Conservation (phyloP, 2,888 invertebrate species). For the Schizaphis graminum region DNA sequence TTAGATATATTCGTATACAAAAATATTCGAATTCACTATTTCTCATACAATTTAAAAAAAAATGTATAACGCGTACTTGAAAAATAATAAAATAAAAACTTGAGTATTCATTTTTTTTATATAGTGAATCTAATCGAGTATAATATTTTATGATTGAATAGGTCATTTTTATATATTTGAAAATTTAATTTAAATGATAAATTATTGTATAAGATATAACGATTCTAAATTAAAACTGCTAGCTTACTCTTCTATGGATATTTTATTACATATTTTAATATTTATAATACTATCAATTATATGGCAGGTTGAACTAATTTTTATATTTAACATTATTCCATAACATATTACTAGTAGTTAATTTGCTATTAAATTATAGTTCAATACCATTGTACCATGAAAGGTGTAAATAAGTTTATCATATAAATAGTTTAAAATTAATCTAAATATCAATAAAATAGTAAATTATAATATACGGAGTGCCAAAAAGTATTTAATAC, state of each 20-base stretch:
- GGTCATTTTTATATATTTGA: not conserved
- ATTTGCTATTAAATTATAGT: not conserved
- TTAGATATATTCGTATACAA: not conserved
- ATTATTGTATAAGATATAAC: not conserved
- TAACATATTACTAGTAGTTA: not conserved
- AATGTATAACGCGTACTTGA: not conserved
- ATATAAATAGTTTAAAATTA: not conserved
- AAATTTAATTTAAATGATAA: not conserved
- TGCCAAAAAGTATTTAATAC: not conserved
- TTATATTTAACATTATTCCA: not conserved
- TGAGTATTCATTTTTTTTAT: not conserved
- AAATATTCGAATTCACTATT: not conserved
- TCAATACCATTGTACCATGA: not conserved
- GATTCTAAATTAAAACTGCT: not conserved
- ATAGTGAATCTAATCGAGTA: not conserved
- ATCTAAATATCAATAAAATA: not conserved
- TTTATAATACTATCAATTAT: not conserved
- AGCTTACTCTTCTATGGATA: not conserved
- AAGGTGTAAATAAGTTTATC: not conserved
- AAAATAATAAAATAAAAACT: not conserved
- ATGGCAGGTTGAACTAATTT: not conserved
- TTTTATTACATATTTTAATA: not conserved
- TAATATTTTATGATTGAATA: not conserved
- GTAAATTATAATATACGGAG: not conserved
- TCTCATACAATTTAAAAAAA: not conserved